A percentile compares a stretch with the other conserved stretches of the same genome.
These are phyloP conservation scores for Drosophila barbarae DNA, from an alignment of 2,888 invertebrate species.

Conservation along the genomic window DNA sequence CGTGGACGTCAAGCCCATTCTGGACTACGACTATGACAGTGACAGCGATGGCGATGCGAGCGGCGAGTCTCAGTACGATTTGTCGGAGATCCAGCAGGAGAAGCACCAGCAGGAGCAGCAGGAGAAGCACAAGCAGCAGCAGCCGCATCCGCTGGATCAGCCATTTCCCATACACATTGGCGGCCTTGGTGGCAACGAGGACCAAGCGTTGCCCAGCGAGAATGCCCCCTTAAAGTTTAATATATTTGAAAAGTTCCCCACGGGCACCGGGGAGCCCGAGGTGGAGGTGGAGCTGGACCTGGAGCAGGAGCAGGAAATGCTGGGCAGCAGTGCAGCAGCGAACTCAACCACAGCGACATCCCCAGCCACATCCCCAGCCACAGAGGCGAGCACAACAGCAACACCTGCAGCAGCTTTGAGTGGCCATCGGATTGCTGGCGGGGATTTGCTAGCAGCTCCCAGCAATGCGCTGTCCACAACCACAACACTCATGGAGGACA, in stretches of 20 bases:
- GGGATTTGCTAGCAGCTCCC: slow-evolving; percentile 52
- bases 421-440: slow-evolving; percentile 40
- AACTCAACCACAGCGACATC: slow-evolving; percentile 3
- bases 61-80: slow-evolving; percentile 42
- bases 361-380: neutral
- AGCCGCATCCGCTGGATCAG: slow-evolving; percentile 14
- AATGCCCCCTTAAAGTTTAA: slow-evolving; percentile 79
- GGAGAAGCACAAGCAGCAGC: neutral
- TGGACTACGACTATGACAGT: slow-evolving; percentile 65
- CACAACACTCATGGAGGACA: slow-evolving; percentile 28
- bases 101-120: slow-evolving; percentile 21
- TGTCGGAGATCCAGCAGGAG: slow-evolving; percentile 18
- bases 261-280: slow-evolving; percentile 46
- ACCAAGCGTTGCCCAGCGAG: slow-evolving; percentile 64
- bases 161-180: slow-evolving; percentile 7
- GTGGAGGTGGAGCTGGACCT: slow-evolving; percentile 10
- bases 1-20: slow-evolving; percentile 16
- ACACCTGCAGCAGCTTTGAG: slow-evolving; percentile 1
- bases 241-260: slow-evolving; percentile 77
- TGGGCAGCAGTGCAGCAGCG: neutral
- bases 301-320: slow-evolving; percentile 7
- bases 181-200: slow-evolving; percentile 32
- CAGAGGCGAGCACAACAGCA: neutral
- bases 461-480: slow-evolving; percentile 51
- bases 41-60: slow-evolving; percentile 60